Conservation (phyloP, 2,797 vertebrate genomes). For the Bovichtus variegatus region DNA sequence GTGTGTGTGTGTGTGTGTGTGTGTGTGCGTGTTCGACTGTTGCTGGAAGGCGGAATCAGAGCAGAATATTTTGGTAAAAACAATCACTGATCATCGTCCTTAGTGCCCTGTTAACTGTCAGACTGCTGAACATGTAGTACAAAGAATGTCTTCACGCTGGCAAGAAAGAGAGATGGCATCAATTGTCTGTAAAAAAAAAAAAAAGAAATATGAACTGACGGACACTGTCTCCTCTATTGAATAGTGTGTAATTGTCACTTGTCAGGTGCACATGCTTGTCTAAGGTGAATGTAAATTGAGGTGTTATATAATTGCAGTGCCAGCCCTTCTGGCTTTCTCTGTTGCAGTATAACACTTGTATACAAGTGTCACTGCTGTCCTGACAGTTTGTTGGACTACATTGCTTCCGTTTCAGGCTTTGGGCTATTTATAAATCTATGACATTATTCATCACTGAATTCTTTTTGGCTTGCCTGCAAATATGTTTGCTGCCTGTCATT, state of each 20-base stretch:
- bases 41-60: conserved; percentile 14
- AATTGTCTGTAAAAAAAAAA: conserved; percentile 35
- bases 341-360: conserved; percentile 36
- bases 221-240: conserved; percentile 23
- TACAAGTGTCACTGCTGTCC: conserved; percentile 58
- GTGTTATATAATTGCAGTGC: conserved; percentile 50
- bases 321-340: conserved; percentile 51
- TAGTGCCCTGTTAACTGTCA: background rate
- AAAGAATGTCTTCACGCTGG: background rate
- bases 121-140: background rate
- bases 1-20: no score
- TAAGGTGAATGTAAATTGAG: conserved; percentile 50
- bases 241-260: conserved; percentile 26
- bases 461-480: conserved; percentile 24
- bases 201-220: conserved; percentile 44
- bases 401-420: conserved; percentile 35
- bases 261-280: conserved; percentile 43
- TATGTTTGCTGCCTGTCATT: background rate
- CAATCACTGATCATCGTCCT: conserved; percentile 15
- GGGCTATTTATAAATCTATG: conserved; percentile 35
- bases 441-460: conserved; percentile 38
- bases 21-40: background rate
- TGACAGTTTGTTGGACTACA: conserved; percentile 42
- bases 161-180: conserved; percentile 14
- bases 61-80: conserved; percentile 9